phyloP scores from a whole-genome alignment of 2,888 invertebrate species.

The Proisotoma minuta region DNA sequence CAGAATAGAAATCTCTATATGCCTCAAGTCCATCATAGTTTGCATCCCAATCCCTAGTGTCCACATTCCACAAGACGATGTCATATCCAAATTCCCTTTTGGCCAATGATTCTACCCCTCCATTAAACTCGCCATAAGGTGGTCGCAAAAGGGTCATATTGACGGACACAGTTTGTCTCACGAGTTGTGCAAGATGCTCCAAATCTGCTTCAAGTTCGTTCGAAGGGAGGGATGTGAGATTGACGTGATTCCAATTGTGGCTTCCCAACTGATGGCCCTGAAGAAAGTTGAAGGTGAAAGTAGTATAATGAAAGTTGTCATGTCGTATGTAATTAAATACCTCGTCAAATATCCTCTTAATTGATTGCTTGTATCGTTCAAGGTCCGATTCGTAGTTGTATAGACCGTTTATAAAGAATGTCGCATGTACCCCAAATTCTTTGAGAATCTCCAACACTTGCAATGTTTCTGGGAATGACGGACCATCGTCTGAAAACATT shows the following conservation, averaged over 20 bases:
- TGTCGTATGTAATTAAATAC: too few relatives aligned
- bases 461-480: not conserved
- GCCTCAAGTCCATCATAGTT: not conserved
- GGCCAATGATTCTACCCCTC: not conserved
- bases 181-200: not conserved
- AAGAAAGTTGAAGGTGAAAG: not conserved
- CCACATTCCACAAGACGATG: not conserved
- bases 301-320: not conserved
- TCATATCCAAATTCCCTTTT: not conserved
- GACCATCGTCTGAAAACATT: not conserved
- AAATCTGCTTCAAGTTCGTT: not conserved
- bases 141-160: not conserved
- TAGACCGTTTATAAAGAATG: not conserved
- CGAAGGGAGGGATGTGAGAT: not conserved
- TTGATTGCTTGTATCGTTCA: not conserved
- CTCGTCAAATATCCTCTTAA: not conserved
- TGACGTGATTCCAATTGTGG: not conserved
- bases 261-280: not conserved
- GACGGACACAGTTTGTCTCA: not conserved
- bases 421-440: not conserved
- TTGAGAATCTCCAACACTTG: not conserved
- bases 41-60: not conserved
- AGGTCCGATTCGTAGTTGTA: not conserved
- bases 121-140: not conserved
- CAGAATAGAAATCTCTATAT: not conserved